These are phyloP conservation scores for Phalangium opilio DNA, from an alignment of 2,888 invertebrate genomes.

Conservation along the genomic window DNA sequence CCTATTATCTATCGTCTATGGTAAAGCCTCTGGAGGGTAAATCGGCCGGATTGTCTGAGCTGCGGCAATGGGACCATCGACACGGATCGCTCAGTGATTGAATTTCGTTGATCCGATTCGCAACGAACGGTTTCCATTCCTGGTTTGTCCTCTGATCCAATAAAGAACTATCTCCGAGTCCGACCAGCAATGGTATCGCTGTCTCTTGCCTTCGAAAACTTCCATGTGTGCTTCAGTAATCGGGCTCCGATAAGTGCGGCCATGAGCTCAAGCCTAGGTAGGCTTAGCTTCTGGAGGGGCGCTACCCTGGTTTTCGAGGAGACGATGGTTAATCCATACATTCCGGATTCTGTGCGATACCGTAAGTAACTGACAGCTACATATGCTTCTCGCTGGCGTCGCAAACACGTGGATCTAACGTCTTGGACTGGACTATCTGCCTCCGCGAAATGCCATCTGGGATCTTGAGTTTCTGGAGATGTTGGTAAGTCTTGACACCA, in stretches of 20 bases:
- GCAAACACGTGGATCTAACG: not conserved
- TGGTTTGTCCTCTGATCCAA: not conserved
- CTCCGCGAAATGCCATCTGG: not conserved
- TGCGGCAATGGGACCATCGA: not conserved
- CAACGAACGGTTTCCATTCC: slow-evolving; percentile 1
- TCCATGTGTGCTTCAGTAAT: not conserved
- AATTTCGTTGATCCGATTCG: slow-evolving; percentile 2
- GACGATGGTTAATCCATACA: not conserved
- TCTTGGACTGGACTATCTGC: too few species aligned
- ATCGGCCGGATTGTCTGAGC: not conserved
- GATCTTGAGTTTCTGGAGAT: not conserved
- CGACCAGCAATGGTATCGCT: not conserved
- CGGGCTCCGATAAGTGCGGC: not conserved
- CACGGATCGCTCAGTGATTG: not conserved
- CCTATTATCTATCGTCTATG: not conserved
- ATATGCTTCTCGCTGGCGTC: not conserved
- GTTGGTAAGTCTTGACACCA: not conserved
- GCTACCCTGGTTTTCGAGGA: not conserved
- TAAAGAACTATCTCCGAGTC: not conserved
- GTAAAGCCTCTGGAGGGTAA: not conserved
- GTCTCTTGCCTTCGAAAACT: not conserved
- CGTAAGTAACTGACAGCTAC: not conserved
- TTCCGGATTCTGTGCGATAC: not conserved
- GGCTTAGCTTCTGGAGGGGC: too few species aligned
- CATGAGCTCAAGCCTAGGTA: too few species aligned